These are phyloP conservation scores for Cliona cf. orientalis DNA, from an alignment of 37 sponge, comb jelly and placozoan species.

Conservation along the genomic window DNA sequence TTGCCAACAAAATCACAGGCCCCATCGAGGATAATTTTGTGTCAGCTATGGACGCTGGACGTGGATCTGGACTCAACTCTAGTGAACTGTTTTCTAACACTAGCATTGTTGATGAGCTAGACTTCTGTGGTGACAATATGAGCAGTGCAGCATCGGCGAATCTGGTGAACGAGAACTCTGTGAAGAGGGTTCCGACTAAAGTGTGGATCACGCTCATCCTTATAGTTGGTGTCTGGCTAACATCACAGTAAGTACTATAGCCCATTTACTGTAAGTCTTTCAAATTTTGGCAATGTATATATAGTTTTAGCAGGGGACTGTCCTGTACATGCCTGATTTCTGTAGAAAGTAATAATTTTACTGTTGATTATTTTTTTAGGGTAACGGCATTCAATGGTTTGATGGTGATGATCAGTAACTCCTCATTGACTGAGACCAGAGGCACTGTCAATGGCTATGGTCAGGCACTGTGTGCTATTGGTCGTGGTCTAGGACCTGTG, in stretches of 20 bases:
- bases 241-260: slow-evolving; percentile 41
- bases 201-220: slow-evolving; percentile 55
- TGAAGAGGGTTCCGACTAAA: slow-evolving; percentile 30
- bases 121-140: slow-evolving; percentile 8
- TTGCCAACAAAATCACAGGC: slow-evolving; percentile 77
- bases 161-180: slow-evolving; percentile 31
- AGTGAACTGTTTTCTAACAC: no score
- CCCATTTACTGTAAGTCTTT: no score
- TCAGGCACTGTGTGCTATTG: slow-evolving; percentile 70
- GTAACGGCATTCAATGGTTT: slow-evolving; percentile 35
- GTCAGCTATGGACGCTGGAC: background rate
- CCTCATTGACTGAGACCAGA: slow-evolving; percentile 52
- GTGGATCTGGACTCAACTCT: no score
- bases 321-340: background rate
- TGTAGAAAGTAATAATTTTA: background rate
- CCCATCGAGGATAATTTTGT: no score
- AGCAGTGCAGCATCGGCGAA: background rate
- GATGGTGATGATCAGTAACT: slow-evolving; percentile 69
- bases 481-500: slow-evolving; percentile 66
- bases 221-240: background rate
- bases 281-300: slow-evolving; percentile 49
- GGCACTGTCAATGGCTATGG: slow-evolving; percentile 82
- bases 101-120: no score
- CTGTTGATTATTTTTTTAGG: no score
- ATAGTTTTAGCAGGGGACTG: background rate